Evolutionary conservation across 1,140 invertebrate genomes (phyloP), one percentile per base, ranked within the genome.

Genomic region (Yoshiicerus persimilis): DNA sequence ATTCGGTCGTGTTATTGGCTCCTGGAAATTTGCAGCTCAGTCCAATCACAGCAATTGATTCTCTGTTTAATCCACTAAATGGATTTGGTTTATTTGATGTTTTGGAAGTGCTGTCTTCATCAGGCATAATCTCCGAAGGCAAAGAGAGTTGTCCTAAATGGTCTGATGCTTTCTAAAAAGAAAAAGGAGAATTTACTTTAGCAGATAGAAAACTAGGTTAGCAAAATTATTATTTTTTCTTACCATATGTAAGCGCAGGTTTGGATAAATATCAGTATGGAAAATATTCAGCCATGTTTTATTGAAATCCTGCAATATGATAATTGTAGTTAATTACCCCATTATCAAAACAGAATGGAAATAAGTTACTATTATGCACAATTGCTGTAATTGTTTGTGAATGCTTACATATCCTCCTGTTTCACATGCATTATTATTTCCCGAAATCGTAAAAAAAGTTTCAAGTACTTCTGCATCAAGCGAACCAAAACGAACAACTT

Each of bases 11-110:
- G 13, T 41, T 47, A 23, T 84, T 84, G 8, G 83, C 83, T 3
- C 88, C 85, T 25, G 88, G 88, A 56, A 87, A 89, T n/a, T 86
- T 30, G 25, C 88, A 89, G 34, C 85, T 87, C 39, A 87, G n/a
- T 20, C 88, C 88, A 34, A 89, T 56, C 6, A 89, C 62, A 36
- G 88, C 88, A 16, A 89, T 41, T 30, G 25, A 23, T 41, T 84
- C 83, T 4, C 70, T 34, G 11, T 38, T 80, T 2, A 80, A 80
- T 6, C 20, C 9, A 23, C 4, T 36, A 23, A 20, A 80, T 34
- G 20, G 6, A 32, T 36, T 70, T 27, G 66, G 0, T 16, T 9
- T 30, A 1, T 10, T 25, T 70, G 30, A 13, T 30, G 2, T 4
- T 25, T 32, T 27, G 8, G 8, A n/a, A 2, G 3, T 20, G 5